These are phyloP conservation scores for Actinia tenebrosa DNA, from an alignment of 64 coral and sea anemone species.

Conservation along the genomic window DNA sequence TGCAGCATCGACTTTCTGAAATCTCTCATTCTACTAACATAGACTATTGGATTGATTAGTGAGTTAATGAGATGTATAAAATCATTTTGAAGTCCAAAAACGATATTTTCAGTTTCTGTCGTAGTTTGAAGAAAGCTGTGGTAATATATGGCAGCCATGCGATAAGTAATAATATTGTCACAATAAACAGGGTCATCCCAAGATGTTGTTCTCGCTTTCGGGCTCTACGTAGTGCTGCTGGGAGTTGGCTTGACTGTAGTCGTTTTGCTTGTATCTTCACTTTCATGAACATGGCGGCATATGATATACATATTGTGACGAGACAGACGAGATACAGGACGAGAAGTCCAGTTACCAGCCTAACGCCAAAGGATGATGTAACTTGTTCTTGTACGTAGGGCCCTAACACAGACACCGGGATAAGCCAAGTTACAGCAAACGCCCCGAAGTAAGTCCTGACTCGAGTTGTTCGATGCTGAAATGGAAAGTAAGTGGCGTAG, in stretches of 20 bases:
- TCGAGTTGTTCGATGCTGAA: neutral
- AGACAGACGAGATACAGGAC: neutral
- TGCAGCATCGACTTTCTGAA: neutral
- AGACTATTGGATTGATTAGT: constrained; percentile 9
- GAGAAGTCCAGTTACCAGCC: neutral
- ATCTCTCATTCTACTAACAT: neutral
- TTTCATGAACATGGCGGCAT: constrained; percentile 1
- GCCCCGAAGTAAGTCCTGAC: neutral
- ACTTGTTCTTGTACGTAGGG: neutral
- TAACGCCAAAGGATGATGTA: neutral
- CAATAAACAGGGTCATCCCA: neutral
- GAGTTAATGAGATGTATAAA: constrained; percentile 8
- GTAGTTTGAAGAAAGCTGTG: neutral
- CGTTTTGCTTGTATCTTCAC: neutral
- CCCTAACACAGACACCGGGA: neutral
- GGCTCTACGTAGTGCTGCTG: neutral
- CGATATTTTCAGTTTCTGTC: neutral
- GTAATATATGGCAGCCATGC: neutral
- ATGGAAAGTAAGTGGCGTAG: constrained; percentile 1
- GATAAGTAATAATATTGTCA: neutral
- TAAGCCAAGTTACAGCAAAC: constrained; percentile 1
- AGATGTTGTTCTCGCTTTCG: neutral
- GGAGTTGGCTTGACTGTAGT: neutral
- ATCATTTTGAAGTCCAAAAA: neutral
- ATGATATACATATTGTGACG: neutral